These are phyloP conservation scores for Heteropelma amictum DNA, from an alignment of 2,888 invertebrate species.

Conservation along the genomic window DNA sequence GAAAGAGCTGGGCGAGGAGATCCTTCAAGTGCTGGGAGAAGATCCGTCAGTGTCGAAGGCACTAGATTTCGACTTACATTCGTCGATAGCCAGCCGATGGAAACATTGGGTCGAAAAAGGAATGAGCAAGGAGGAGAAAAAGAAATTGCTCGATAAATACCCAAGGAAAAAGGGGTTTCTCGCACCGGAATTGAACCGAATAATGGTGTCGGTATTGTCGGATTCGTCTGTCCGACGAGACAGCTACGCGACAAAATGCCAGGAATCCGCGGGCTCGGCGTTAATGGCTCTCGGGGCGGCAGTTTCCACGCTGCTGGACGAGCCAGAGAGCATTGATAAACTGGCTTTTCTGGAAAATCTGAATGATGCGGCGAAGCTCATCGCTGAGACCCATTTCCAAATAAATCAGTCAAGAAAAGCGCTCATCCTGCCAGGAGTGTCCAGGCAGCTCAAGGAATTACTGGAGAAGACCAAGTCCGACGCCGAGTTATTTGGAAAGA, in stretches of 20 bases:
- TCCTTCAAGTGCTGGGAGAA: conserved; percentile 32
- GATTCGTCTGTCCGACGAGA: conserved; percentile 28
- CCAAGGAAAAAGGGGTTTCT: conserved; percentile 20
- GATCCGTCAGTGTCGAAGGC: conserved; percentile 25
- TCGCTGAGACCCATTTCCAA: conserved; percentile 20
- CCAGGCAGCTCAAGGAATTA: conserved; percentile 21
- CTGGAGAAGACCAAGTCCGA: conserved; percentile 29
- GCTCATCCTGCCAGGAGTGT: conserved; percentile 33
- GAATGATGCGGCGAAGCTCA: conserved; percentile 24
- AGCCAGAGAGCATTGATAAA: conserved; percentile 13
- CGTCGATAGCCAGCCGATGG: conserved; percentile 19
- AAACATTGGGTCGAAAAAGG: conserved; percentile 29
- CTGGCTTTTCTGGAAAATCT: conserved; percentile 17
- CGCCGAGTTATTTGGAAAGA: conserved; percentile 34
- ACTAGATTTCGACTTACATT: background rate
- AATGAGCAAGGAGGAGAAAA: conserved; percentile 21
- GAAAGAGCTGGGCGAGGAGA: conserved; percentile 17
- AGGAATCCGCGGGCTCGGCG: conserved; percentile 25
- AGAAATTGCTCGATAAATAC: conserved; percentile 18
- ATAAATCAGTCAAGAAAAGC: conserved; percentile 32
- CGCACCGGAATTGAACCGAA: conserved; percentile 33
- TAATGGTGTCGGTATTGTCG: conserved; percentile 1
- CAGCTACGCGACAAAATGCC: conserved; percentile 2
- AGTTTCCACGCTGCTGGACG: conserved; percentile 8
- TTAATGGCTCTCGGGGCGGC: conserved; percentile 24